Evolutionary conservation across 2,888 invertebrate genomes (phyloP).

Genomic region (Pammene aurita): DNA sequence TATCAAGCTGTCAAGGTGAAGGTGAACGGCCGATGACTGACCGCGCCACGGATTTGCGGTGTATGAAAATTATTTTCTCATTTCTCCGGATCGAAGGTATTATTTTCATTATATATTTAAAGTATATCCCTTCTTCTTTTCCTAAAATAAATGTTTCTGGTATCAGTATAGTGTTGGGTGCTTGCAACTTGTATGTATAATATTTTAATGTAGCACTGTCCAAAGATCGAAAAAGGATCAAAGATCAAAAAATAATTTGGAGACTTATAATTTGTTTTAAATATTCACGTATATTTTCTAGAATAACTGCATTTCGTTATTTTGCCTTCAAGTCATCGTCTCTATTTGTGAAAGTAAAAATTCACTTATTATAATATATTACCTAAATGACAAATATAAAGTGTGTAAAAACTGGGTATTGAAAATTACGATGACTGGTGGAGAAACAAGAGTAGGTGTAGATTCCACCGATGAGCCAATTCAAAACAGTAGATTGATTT

Average conservation of each 20-base stretch:
- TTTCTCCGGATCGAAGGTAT: constrained; percentile 31
- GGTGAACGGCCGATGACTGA: constrained; percentile 35
- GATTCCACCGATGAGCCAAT: too few species aligned
- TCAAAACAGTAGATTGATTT: too few species aligned
- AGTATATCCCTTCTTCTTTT: neutral
- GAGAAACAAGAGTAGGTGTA: too few species aligned
- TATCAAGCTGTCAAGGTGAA: constrained; percentile 39
- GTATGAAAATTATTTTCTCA: constrained; percentile 28
- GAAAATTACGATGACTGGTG: too few species aligned
- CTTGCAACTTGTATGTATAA: neutral
- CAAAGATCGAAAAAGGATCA: constrained; percentile 17
- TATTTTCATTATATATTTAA: constrained; percentile 1
- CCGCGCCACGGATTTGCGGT: constrained; percentile 34
- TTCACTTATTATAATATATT: too few species aligned
- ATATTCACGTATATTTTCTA: neutral
- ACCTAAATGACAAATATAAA: too few species aligned
- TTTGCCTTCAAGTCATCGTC: neutral
- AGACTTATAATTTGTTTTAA: neutral
- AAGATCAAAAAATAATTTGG: constrained; percentile 5
- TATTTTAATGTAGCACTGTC: constrained; percentile 11
- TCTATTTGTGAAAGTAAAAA: neutral
- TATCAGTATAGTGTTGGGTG: neutral
- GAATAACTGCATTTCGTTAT: neutral
- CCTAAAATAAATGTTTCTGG: neutral
- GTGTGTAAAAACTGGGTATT: too few species aligned